Evolutionary conservation across 2,113 vertebrate genomes (phyloP), one percentile per base, ranked within the genome.

Genomic region (Clarias macrocephalus): DNA sequence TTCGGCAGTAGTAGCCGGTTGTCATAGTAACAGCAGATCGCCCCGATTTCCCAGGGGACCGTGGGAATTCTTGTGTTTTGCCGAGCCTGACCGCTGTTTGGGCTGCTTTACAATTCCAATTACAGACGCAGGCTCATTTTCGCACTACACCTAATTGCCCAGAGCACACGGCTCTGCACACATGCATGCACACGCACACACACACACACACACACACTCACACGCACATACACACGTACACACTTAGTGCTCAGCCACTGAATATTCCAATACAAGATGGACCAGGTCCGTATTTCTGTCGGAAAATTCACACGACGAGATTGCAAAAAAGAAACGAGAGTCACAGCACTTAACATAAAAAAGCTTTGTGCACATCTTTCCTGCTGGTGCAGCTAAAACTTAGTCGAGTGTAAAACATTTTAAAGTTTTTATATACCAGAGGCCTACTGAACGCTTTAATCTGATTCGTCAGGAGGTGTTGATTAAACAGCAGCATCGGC

Each of bases 11-110:
- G 93, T 94, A 95, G 92, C 94, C 91, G 90, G 95, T 95, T 90
- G 94, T 94, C 95, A 96, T 96, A 93, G 95, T 93, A 95, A 96
- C 95, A 92, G 94, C 92, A 94, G 94, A 92, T 93, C 90, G 93
- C 92, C 92, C 90, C 90, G 93, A 87, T 81, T 81, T 95, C 95
- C 94, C 94, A 70, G 60, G 93, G 94, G 95, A 94, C 94, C 94
- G 92, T 95, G 94, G 94, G 87, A 93, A 93, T 95, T 94, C 93
- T 81, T 91, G 89, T 93, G 93, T 94, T 92, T 93, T 93, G 91
- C 91, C 91, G 92, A 94, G 94, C 92, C 91, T 70, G 85, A 91
- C 89, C 89, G 91, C 83, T 89, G 88, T 91, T 91, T 88, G 82
- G 89, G 88, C 80, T 89, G 88, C 70, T 89, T 89, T 89, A 89